These are phyloP conservation scores for Dione vanillae DNA, from an alignment of 2,888 invertebrate species.

Conservation along the genomic window DNA sequence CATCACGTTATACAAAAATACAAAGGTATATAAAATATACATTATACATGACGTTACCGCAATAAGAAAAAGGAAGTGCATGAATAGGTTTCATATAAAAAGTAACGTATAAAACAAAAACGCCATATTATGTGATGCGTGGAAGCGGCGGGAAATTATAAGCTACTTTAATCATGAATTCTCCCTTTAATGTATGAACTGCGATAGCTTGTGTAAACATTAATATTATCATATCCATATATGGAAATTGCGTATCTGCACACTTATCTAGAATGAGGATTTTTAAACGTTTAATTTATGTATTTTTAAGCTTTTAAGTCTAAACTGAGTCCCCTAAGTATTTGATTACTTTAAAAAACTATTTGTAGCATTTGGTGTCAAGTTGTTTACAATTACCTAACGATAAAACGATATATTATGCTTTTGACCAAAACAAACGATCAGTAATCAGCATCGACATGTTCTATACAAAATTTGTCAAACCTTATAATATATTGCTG, in stretches of 20 bases:
- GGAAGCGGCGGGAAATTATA: slow-evolving; percentile 45
- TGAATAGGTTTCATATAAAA: slow-evolving; percentile 43
- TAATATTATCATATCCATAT: neutral
- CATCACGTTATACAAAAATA: neutral
- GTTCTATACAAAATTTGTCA: neutral
- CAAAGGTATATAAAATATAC: slow-evolving; percentile 21
- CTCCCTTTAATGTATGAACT: slow-evolving; percentile 1
- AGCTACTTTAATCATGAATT: slow-evolving; percentile 33
- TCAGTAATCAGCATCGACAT: neutral
- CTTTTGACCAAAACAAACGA: slow-evolving; percentile 13
- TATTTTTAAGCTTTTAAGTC: too few species aligned
- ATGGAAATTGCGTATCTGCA: too few species aligned
- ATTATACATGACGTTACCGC: slow-evolving; percentile 37
- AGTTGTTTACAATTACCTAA: neutral
- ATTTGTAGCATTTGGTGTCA: neutral
- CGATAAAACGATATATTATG: neutral
- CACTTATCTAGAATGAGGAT: too few species aligned
- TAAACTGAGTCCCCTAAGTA: too few species aligned
- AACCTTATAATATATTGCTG: slow-evolving; percentile 8
- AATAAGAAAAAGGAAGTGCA: slow-evolving; percentile 43
- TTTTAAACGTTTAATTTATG: too few species aligned
- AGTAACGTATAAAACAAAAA: slow-evolving; percentile 38
- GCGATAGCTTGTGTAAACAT: neutral
- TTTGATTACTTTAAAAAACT: too few species aligned
- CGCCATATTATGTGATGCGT: slow-evolving; percentile 33